phyloP scores from a whole-genome alignment of 2,888 invertebrate species.

The Tuta absoluta region DNA sequence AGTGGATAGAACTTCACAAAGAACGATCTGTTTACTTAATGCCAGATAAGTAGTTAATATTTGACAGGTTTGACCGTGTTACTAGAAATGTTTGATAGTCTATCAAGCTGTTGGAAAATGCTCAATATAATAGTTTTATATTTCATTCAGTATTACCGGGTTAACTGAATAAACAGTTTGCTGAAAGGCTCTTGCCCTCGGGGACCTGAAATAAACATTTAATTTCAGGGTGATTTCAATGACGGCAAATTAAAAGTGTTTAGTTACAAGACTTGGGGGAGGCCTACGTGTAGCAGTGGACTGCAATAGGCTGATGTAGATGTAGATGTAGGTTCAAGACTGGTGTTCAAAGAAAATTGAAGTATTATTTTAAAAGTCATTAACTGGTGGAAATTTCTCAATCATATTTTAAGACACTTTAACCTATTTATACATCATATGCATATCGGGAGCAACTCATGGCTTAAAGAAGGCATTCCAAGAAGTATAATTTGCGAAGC shows the following conservation, averaged over 20 bases:
- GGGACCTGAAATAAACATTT: conserved; percentile 1
- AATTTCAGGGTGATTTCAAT: conserved; percentile 15
- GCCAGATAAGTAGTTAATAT: conserved; percentile 36
- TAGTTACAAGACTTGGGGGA: too few relatives aligned
- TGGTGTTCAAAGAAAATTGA: too few relatives aligned
- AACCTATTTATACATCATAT: not conserved
- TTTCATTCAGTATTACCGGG: conserved; percentile 25
- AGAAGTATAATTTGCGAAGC: conserved; percentile 23
- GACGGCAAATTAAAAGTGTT: conserved; percentile 20
- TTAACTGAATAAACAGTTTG: conserved; percentile 20
- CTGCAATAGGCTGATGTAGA: too few relatives aligned
- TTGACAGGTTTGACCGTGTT: conserved; percentile 25
- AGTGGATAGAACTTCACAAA: conserved; percentile 44
- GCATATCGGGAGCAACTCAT: conserved; percentile 29
- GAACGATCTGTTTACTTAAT: conserved; percentile 36
- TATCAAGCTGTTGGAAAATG: not conserved
- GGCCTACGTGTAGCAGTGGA: too few relatives aligned
- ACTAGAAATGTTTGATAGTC: conserved; percentile 14
- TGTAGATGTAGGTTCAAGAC: too few relatives aligned
- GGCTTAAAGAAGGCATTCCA: conserved; percentile 42
- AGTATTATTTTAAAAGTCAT: too few relatives aligned
- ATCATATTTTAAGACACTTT: not conserved
- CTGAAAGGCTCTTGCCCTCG: conserved; percentile 20
- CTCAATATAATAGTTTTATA: conserved; percentile 2
- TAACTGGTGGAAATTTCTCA: too few relatives aligned